Base-by-base conservation (phyloP, 37 sponge, comb jelly and placozoan species). In the Beroe forskalii region DNA sequence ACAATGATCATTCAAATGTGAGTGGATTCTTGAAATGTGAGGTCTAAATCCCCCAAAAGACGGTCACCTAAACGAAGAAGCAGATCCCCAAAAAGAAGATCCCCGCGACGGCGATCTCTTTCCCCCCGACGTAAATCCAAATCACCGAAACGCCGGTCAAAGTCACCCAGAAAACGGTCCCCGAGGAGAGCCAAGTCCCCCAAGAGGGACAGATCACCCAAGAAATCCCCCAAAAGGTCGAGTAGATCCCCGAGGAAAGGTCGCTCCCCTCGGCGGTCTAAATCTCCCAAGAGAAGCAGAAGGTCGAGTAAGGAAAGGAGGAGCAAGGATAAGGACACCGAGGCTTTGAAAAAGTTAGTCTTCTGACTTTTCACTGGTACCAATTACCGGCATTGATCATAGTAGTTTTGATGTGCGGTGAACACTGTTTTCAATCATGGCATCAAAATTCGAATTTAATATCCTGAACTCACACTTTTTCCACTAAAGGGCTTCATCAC, bases 71-170 rank as follows among this genome's bases (percentile, higher is more conserved):
- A 25, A 43, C 55, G 86, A 12, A 41, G 86, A 23, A 38, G 40
- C 44, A 80, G 86, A 27, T 80, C 86, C 28, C 86, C 86, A 23
- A 36, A 32, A 8, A 32, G 76, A 37, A 32, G 76, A 72, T 72
- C 76, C 25, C 22, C 60, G 4, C 60, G 30, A n/a, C 6, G 55
- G 55, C 55, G 55, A 48, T 17, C 19, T 90, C 66, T 28, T 32
- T 63, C 40, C 23, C 41, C 80, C 31, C 4, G 17, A 64, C 66
- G 31, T 27, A 4, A 4, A 4, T 28, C 30, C 4, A 3, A 8
- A 20, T 6, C 20, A 23, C 14, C 66, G 60, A 64, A 64, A 64
- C 66, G 31, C 25, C 31, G 30, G 30, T 28, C 30, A n/a, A 3
- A 8, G 31, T 6, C 20, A 23, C 14, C 66, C 66, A 8, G 31